These are phyloP conservation scores for Eupithecia pulchellata DNA, from an alignment of 2,888 invertebrate species.

Conservation along the genomic window DNA sequence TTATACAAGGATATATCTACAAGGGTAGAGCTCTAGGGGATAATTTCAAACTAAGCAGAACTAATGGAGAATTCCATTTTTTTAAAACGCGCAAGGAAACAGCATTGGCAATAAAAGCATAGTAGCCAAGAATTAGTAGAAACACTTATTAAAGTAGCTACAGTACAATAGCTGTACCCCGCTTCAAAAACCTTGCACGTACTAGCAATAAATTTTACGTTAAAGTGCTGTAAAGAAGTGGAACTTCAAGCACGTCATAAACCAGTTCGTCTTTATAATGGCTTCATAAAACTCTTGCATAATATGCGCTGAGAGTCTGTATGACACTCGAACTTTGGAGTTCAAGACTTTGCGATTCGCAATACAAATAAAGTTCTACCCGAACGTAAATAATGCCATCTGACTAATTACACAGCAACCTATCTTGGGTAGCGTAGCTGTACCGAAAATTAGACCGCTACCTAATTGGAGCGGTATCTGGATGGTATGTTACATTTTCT, in stretches of 20 bases:
- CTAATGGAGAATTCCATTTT: no score
- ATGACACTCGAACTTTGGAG: slow-evolving; percentile 13
- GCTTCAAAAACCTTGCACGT: slow-evolving; percentile 18
- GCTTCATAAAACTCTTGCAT: slow-evolving; percentile 19
- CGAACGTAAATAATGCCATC: slow-evolving; percentile 1
- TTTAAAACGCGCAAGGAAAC: no score
- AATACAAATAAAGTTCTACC: slow-evolving; percentile 12
- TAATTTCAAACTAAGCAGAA: no score
- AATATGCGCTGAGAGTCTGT: slow-evolving; percentile 8
- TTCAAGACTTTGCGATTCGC: slow-evolving; percentile 18
- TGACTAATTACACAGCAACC: slow-evolving; percentile 11
- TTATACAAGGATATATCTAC: no score
- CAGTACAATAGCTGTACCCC: background rate
- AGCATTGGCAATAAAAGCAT: slow-evolving; percentile 1
- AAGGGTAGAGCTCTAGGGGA: no score
- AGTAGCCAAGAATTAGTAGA: slow-evolving; percentile 3
- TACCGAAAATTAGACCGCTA: background rate
- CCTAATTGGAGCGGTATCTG: background rate
- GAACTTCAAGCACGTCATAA: slow-evolving; percentile 19
- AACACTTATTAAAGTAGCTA: background rate
- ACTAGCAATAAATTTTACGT: slow-evolving; percentile 14
- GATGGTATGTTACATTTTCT: background rate
- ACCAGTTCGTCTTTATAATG: slow-evolving; percentile 18
- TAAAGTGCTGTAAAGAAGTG: slow-evolving; percentile 18
- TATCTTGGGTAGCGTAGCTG: background rate